Conservation (phyloP, 2,888 invertebrate genomes). For the Melangyna quadrimaculata region DNA sequence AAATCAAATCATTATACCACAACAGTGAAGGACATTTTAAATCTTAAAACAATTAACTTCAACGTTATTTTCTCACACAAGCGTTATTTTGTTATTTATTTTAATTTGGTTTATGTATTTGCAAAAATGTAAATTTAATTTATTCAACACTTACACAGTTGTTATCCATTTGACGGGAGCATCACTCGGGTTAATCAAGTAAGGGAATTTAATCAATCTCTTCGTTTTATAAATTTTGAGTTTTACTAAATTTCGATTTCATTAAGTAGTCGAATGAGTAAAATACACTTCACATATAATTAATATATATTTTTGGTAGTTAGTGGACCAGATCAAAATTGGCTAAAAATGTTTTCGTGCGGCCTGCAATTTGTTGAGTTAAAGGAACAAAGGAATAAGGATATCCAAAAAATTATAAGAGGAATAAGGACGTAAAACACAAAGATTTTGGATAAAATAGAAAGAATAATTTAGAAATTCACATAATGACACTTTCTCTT, state of each 20-base stretch:
- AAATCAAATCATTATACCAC: not conserved
- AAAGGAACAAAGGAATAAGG: slow-evolving; percentile 9
- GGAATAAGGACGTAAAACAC: not conserved
- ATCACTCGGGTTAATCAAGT: slow-evolving; percentile 37
- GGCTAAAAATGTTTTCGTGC: slow-evolving; percentile 78
- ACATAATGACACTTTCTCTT: not conserved
- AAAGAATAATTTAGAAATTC: not conserved
- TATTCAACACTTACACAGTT: slow-evolving; percentile 2
- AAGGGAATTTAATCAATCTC: slow-evolving; percentile 22
- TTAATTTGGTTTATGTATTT: not conserved
- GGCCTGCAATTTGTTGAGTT: slow-evolving; percentile 75
- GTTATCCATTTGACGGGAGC: not conserved
- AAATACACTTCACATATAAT: slow-evolving; percentile 40
- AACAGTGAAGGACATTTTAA: not conserved
- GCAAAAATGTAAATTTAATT: not conserved
- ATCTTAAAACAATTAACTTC: not conserved
- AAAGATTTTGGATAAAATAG: slow-evolving; percentile 58
- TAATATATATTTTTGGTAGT: slow-evolving; percentile 24
- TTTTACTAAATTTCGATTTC: slow-evolving; percentile 35
- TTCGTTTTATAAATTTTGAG: slow-evolving; percentile 25
- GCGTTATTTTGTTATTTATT: not conserved
- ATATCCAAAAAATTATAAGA: not conserved
- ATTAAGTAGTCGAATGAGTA: slow-evolving; percentile 23
- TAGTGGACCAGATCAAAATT: slow-evolving; percentile 73
- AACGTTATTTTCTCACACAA: not conserved